Evolutionary conservation across 2,797 vertebrate genomes (phyloP).

Genomic region (Gymnopithys bicolor): DNA sequence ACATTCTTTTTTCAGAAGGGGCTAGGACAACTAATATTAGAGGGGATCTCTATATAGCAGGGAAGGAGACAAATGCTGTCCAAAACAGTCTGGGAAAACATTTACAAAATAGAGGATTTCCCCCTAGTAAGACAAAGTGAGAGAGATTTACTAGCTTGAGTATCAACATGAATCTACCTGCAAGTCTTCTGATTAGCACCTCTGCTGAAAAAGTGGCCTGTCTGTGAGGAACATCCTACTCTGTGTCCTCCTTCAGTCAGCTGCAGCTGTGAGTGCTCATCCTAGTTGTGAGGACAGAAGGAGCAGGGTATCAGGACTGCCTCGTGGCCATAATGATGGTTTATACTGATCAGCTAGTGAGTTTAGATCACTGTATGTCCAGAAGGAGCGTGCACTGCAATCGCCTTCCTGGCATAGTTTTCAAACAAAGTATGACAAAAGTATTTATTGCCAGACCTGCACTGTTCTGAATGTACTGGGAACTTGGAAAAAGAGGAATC

Average conservation of each 20-base stretch:
- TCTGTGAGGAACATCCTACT: not conserved
- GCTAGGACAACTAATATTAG: not conserved
- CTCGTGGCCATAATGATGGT: accelerated
- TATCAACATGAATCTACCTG: not conserved
- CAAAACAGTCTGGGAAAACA: not conserved
- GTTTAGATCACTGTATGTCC: accelerated
- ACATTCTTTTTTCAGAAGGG: accelerated
- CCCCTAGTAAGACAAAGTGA: not conserved
- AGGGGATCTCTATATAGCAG: not conserved
- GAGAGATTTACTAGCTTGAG: not conserved
- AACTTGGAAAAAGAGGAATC: not conserved
- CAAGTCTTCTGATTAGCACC: not conserved
- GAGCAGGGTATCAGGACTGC: not conserved
- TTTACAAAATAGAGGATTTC: not conserved
- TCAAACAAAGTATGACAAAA: not conserved
- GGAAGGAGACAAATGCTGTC: not conserved
- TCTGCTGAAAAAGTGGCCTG: not conserved
- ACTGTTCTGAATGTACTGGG: not conserved
- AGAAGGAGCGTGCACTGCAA: accelerated
- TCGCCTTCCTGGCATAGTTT: not conserved
- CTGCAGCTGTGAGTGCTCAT: not conserved
- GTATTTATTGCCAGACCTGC: not conserved
- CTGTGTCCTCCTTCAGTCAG: not conserved
- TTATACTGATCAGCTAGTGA: accelerated
- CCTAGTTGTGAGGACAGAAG: accelerated